Evolutionary conservation across 2,797 vertebrate genomes (phyloP), one percentile per base, ranked within the genome.

Genomic region (Anolis apletophallus): DNA sequence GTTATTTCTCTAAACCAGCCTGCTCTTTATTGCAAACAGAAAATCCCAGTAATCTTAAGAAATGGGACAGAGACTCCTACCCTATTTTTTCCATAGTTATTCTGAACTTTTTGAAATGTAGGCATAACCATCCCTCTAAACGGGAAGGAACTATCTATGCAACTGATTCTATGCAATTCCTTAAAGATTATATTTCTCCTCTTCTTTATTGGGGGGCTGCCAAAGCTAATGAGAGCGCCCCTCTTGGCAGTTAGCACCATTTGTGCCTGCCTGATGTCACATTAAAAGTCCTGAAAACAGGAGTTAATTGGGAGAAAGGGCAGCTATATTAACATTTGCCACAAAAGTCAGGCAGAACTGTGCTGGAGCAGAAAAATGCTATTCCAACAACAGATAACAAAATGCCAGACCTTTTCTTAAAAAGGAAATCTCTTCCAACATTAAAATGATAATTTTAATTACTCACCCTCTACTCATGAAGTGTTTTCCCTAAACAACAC

Each of bases 401-500:
- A 55, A 57, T 76, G 81, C 32, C 0, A 40, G 84, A 52, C 54
- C 32, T 59, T 78, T 32, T 23, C 21, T 40, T n/a, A 17, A 50
- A 74, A 14, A 46, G 68, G 14, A 52, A 34, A 57, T 57, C 54
- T 59, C 32, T 55, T 78, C 46, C 32, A 59, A 21, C 54, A n/a
- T 78, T 59, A 57, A 57, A 79, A 34, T 79, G 32, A 26, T 59
- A 55, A 61, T 79, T 79, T 57, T 61, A 59, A 40, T 67, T 16
- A 2, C 32, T 73, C 77, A 88, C 59, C 80, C 75, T 46, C 52
- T 73, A 26, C 82, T 74, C 0, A 9, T 59, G 32, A 80, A 67
- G 32, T 29, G 72, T 64, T 73, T 79, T 59, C n/a, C 40, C 10
- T 67, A 29, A 61, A 29, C 80, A 7, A 29, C 0, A 0, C 13